Evolutionary conservation across 2,113 vertebrate species (phyloP), one percentile per base, ranked within the genome.

Genomic region (Butorides virescens): DNA sequence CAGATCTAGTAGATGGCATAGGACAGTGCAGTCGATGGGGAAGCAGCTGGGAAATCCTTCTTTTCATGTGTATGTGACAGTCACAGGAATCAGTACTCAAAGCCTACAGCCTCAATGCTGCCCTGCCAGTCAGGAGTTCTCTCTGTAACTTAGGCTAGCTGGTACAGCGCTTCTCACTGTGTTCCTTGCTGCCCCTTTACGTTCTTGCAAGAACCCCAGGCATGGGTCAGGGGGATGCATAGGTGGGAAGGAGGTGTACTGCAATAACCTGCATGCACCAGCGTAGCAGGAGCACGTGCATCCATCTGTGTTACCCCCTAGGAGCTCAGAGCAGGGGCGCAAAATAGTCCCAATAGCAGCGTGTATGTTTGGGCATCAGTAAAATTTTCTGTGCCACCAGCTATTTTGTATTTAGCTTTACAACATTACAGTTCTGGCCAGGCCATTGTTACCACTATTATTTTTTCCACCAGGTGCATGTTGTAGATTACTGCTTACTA

Each of bases 51-150:
- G 10, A 46, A 15, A 59, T 52, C 16, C 5, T 37, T 71, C 39
- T 89, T 81, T 67, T 67, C 29, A 13, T 3, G 1, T 22, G 4
- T 18, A 13, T 10, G 12, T 67, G 32, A 37, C 15, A 25, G 21
- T 58, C 23, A 29, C 4, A 72, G 56, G 65, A 75, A 63, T 9
- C 29, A 52, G 13, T 20, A 36, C 20, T 83, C 55, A 17, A 47
- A 1, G 0, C 2, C 5, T 62, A 16, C 13, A 39, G 36, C 30
- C 71, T 36, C 81, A 74, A 1, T 44, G 29, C 10, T 1, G 1
- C 16, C 22, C 29, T 1, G 1, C 8, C 1, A 2, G 18, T 1
- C 32, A 73, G 13, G 30, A 44, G 22, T 34, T 61, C 46, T 72
- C n/a, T 65, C 52, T 77, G 44, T 53, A 61, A 71, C 20, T 53